Conservation (phyloP, 2,888 invertebrate species). For the Exocentrus adspersus region DNA sequence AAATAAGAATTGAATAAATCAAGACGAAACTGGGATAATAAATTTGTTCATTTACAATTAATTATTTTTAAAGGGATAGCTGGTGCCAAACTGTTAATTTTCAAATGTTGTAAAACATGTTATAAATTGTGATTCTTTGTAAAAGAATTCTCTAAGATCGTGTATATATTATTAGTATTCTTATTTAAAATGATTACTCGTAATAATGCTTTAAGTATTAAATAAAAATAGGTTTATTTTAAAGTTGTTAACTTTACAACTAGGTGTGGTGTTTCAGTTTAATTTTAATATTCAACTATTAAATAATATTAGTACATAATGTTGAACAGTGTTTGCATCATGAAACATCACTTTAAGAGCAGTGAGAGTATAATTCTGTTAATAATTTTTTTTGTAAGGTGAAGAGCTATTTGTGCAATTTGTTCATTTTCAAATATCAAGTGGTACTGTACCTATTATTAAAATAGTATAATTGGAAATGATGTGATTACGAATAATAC, state of each 20-base stretch:
- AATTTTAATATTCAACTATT: neutral
- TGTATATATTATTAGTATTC: slow-evolving; percentile 20
- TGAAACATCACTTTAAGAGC: slow-evolving; percentile 18
- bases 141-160: slow-evolving; percentile 4
- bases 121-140: slow-evolving; percentile 15
- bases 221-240: neutral
- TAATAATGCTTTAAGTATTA: slow-evolving; percentile 23
- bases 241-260: neutral
- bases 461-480: slow-evolving; percentile 22
- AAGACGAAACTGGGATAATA: neutral
- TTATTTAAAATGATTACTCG: slow-evolving; percentile 17
- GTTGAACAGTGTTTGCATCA: too few species aligned
- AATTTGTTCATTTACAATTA: neutral
- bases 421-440: slow-evolving; percentile 21
- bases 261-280: slow-evolving; percentile 17
- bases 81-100: slow-evolving; percentile 25
- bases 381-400: slow-evolving; percentile 20
- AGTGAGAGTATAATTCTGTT: slow-evolving; percentile 6
- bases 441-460: slow-evolving; percentile 21
- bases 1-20: neutral
- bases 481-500: slow-evolving; percentile 19
- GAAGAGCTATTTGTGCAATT: slow-evolving; percentile 27
- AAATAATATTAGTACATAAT: too few species aligned
- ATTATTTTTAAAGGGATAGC: slow-evolving; percentile 2
- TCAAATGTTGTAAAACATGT: slow-evolving; percentile 1